phyloP scores from a whole-genome alignment of 1,140 invertebrate genomes.

The Pygmarrhopalites habei region DNA sequence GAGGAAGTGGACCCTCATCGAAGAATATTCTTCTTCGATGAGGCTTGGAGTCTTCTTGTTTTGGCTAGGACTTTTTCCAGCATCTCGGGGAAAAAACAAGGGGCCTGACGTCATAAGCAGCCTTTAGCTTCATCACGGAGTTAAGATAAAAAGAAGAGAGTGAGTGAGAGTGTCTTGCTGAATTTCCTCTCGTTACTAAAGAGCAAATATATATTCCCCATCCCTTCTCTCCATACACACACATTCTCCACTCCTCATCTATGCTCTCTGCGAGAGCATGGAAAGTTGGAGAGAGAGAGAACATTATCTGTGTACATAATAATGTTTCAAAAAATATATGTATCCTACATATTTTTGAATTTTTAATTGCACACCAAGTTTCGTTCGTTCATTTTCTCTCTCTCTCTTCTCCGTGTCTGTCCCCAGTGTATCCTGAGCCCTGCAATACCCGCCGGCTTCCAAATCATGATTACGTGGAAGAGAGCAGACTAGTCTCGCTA shows the following conservation, averaged over 20 bases:
- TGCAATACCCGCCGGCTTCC: conserved; percentile 32
- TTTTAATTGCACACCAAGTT: conserved; percentile 39
- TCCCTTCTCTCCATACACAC: too few species aligned
- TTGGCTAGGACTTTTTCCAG: too few species aligned
- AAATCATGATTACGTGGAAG: conserved; percentile 31
- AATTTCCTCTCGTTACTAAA: not conserved
- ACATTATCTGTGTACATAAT: not conserved
- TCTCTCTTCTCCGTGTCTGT: conserved; percentile 15
- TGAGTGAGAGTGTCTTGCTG: conserved; percentile 6
- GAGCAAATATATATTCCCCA: not conserved
- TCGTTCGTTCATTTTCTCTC: conserved; percentile 34
- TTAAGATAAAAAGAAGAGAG: conserved; percentile 25
- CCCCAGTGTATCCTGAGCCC: conserved; percentile 28
- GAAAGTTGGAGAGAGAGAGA: conserved; percentile 3
- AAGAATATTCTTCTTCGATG: too few species aligned
- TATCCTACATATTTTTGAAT: conserved; percentile 34
- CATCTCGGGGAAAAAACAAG: too few species aligned
- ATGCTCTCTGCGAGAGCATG: too few species aligned
- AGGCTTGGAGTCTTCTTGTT: too few species aligned
- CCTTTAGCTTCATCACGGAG: too few species aligned
- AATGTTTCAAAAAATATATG: too few species aligned
- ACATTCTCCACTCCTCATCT: too few species aligned
- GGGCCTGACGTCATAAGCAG: conserved; percentile 35
- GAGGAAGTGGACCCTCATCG: too few species aligned
- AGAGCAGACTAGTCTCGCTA: not conserved